Percentiles rank a stretch among this genome's conserved stretches.
phyloP scores from a whole-genome alignment of 30 jellyfish, hydroid and myxozoan genomes.

The Sanderia malayensis region DNA sequence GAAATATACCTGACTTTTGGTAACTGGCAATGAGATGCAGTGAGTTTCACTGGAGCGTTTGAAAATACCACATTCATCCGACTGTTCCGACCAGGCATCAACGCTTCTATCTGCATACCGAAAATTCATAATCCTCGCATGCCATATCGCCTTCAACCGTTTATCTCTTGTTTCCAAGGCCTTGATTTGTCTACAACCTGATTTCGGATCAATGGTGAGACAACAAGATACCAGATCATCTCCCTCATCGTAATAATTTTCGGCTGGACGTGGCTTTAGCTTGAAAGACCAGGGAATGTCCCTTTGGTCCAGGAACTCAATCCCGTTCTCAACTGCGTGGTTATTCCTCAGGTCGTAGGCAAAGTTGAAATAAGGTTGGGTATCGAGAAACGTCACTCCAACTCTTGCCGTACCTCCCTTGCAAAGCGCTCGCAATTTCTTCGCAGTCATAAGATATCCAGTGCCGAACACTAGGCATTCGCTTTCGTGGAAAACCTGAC shows the following conservation, averaged over 20 bases:
- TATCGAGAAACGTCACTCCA: conserved; percentile 54
- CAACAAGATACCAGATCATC: conserved; percentile 28
- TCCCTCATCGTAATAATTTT: not conserved
- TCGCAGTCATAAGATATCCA: conserved; percentile 40
- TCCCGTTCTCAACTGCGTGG: conserved; percentile 15
- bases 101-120: conserved; percentile 37
- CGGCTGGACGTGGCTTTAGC: too few relatives aligned
- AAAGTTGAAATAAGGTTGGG: conserved; percentile 56
- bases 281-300: conserved; percentile 53
- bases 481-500: conserved; percentile 44
- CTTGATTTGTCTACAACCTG: conserved; percentile 40
- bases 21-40: conserved; percentile 35
- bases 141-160: conserved; percentile 39
- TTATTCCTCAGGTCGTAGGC: conserved; percentile 42
- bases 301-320: conserved; percentile 34
- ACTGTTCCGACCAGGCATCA: conserved; percentile 59
- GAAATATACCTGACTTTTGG: conserved; percentile 41
- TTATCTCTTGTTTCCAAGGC: conserved; percentile 45
- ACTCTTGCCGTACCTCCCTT: conserved; percentile 37
- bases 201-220: conserved; percentile 33
- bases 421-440: conserved; percentile 26
- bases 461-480: conserved; percentile 56
- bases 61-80: conserved; percentile 24
- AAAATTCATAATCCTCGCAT: conserved; percentile 31
- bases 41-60: conserved; percentile 36